Base-by-base conservation (phyloP, 2,113 vertebrate species). In the Gavialis gangeticus region DNA sequence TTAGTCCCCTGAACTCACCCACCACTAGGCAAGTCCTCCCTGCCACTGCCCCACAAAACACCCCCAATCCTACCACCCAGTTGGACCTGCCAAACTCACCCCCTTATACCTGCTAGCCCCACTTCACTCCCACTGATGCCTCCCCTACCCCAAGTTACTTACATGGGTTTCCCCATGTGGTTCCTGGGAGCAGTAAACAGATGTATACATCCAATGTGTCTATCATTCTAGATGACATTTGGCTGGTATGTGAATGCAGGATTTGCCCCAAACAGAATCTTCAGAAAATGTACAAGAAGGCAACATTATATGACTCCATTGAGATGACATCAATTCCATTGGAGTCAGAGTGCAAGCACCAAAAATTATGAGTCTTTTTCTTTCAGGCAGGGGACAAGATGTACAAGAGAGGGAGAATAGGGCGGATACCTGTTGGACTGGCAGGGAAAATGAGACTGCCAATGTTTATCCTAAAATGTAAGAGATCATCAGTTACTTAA, bases 191-290 rank as follows among this genome's bases (percentile, higher is more conserved):
- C 8, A 46, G 46, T 7, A 46, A 7, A 46, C 8, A 46, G 46
- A 46, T 46, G 46, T 46, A 46, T 46, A 46, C 46, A 46, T 46
- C 46, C 46, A 46, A 46, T 46, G 56, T n/a, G 59, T 19, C 54
- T 91, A 84, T 83, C 63, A 85, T 88, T 93, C 66, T 75, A 88
- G 86, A 91, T 55, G 66, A 59, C 91, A 76, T 56, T 93, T 96
- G 67, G 27, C 91, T 80, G 66, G 21, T 21, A 24, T 30, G 59
- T 56, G 89, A 81, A 79, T 56, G 91, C 27, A 67, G 88, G 79
- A 95, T 93, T 96, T 93, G 75, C 84, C 86, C 85, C 66, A 91
- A 63, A 54, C 76, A 88, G 79, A 91, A 85, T 75, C 30, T 90
- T 85, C 85, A 59, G 79, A 93, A 96, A 91, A 90, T 93, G 88